Percentiles rank a stretch among this genome's conserved stretches.
phyloP scores from a whole-genome alignment of 2,113 vertebrate species.

The Quiscalus mexicanus region DNA sequence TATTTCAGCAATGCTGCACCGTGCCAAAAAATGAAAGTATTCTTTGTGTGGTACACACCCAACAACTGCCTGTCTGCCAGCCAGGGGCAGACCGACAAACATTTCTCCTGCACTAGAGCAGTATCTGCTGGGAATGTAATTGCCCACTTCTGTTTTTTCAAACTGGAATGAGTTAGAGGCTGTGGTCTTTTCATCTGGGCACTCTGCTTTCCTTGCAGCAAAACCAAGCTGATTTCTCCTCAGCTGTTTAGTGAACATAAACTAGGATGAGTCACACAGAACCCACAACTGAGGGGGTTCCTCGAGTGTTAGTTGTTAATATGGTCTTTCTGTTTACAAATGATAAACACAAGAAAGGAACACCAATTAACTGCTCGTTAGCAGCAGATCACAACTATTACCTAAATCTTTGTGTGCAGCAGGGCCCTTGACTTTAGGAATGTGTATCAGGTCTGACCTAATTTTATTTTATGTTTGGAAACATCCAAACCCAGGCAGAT shows the following conservation, averaged over 20 bases:
- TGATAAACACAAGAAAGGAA: background rate
- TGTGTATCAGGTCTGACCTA: background rate
- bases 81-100: background rate
- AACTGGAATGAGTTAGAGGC: background rate
- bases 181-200: background rate
- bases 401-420: background rate
- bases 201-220: background rate
- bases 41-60: slow-evolving; percentile 60
- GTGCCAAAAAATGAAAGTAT: slow-evolving; percentile 55
- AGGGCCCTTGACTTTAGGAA: background rate
- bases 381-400: background rate
- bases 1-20: slow-evolving; percentile 64
- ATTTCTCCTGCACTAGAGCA: background rate
- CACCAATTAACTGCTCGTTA: background rate
- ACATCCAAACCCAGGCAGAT: background rate
- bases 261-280: slow-evolving; percentile 5
- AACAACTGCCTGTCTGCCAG: slow-evolving; percentile 31
- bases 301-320: background rate
- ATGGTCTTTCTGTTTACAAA: background rate
- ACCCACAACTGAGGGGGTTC: background rate
- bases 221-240: slow-evolving; percentile 18
- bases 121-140: background rate
- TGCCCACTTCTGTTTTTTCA: slow-evolving; percentile 27
- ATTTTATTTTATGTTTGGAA: background rate
- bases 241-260: background rate